Percentiles rank a stretch among this genome's conserved stretches.
phyloP scores from a whole-genome alignment of 2,888 invertebrate species.

The Thumatha senex region DNA sequence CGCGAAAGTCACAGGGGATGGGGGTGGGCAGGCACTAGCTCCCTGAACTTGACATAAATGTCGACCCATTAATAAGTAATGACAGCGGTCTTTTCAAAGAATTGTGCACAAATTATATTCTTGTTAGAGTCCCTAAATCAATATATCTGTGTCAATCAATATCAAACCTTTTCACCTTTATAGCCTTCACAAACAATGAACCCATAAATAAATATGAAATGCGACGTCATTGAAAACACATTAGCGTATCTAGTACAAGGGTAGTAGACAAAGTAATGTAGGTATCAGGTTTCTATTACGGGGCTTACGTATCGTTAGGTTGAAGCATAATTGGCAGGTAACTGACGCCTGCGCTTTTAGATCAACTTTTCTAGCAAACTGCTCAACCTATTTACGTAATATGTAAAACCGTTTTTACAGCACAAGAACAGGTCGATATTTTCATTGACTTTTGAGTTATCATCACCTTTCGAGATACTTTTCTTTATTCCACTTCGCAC shows the following conservation, averaged over 20 bases:
- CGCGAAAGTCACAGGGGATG: no score
- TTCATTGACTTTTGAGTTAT: slow-evolving; percentile 19
- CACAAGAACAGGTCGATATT: background rate
- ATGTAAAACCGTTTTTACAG: slow-evolving; percentile 3
- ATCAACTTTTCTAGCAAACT: slow-evolving; percentile 19
- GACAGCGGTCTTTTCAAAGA: background rate
- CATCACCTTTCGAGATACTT: no score
- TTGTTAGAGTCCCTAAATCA: background rate
- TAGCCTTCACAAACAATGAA: slow-evolving; percentile 4
- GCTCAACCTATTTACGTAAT: slow-evolving; percentile 21
- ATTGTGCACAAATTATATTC: background rate
- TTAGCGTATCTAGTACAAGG: slow-evolving; percentile 2
- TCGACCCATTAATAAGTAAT: background rate
- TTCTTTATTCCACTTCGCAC: no score
- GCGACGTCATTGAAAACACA: slow-evolving; percentile 7
- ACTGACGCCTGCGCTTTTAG: slow-evolving; percentile 20
- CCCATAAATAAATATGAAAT: background rate
- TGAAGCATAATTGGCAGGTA: slow-evolving; percentile 29
- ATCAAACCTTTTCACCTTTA: slow-evolving; percentile 2
- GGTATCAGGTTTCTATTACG: slow-evolving; percentile 1
- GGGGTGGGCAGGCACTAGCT: no score
- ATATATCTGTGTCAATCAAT: slow-evolving; percentile 2
- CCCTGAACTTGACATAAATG: no score
- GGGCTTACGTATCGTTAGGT: background rate
- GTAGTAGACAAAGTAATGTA: background rate